Percentiles rank a stretch among this genome's conserved stretches.
phyloP scores from a whole-genome alignment of 2,888 invertebrate species.

The Athalia cordata region DNA sequence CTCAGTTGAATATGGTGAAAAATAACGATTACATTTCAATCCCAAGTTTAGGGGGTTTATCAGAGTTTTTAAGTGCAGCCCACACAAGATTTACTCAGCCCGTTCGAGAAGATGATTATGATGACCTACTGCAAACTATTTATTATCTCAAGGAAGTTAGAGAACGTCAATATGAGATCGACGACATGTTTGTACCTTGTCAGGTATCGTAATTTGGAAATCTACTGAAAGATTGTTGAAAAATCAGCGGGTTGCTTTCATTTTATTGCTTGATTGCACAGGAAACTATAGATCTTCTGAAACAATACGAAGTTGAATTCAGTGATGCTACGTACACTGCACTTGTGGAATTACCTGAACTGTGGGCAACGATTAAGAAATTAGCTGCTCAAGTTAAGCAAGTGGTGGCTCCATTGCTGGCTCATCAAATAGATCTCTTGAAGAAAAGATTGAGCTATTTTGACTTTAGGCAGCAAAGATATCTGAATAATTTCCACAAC shows the following conservation, averaged over 20 bases:
- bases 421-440: slow-evolving; percentile 91
- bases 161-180: slow-evolving; percentile 86
- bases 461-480: slow-evolving; percentile 85
- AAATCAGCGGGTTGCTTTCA: not conserved
- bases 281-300: slow-evolving; percentile 89
- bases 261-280: slow-evolving; percentile 44
- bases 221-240: not conserved
- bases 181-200: slow-evolving; percentile 92
- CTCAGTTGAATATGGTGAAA: not conserved
- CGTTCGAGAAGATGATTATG: slow-evolving; percentile 89
- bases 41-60: slow-evolving; percentile 83
- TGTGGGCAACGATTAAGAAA: slow-evolving; percentile 91
- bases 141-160: slow-evolving; percentile 85
- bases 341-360: slow-evolving; percentile 88
- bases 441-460: slow-evolving; percentile 88
- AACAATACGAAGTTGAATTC: slow-evolving; percentile 91
- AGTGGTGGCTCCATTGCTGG: slow-evolving; percentile 90
- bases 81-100: slow-evolving; percentile 83
- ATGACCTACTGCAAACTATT: slow-evolving; percentile 88
- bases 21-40: slow-evolving; percentile 24
- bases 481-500: slow-evolving; percentile 83
- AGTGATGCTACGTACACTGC: slow-evolving; percentile 79
- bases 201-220: slow-evolving; percentile 69
- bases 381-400: slow-evolving; percentile 89
- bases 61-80: slow-evolving; percentile 86